Base-by-base conservation (phyloP, 2,888 invertebrate species). In the Melanotus villosus region DNA sequence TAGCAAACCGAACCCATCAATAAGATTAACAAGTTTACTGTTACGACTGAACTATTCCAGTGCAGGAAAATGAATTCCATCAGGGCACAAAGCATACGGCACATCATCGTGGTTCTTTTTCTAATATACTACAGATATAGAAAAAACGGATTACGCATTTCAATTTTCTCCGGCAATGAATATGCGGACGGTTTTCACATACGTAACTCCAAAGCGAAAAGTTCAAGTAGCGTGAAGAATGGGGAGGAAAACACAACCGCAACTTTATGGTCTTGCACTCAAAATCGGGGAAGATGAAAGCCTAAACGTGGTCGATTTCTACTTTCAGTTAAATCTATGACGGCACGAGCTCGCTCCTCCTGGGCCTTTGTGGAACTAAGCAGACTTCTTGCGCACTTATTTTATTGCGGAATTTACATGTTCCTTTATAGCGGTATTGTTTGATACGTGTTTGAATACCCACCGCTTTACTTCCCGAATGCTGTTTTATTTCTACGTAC, bases 381-480 rank as follows among this genome's bases (percentile, higher is more conserved):
- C 47, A 23, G 41, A 58, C 45, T 64, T 43, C 68, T 65, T 52
- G 68, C 32, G 65, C 60, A 71, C 60, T 71, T 71, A 68, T 71
- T 71, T 68, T 71, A 68, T 68, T 68, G 47, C 32, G 47, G 58
- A 60, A 47, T 60, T 60, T 47, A 60, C 47, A 60, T 60, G 65
- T 56, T 66, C 59, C 68, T 71, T 68, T 71, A 65, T 65, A 62
- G 45, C 58, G 56, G 64, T 58, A 67, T 71, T 70, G 56, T 67
- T 72, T 72, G 72, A 69, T 70, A 69, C 67, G 72, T 64, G 70
- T 67, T 72, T 64, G 70, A 70, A 69, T 72, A 67, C 66, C 50
- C 58, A 65, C 56, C 71, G 62, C 38, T 68, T 69, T 71, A 65
- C 68, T 65, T 65, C 43, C 43, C 62, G 65, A 68, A 65, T 57